Conservation (phyloP, 2,888 invertebrate genomes). For the Chrysomela aeneicollis region DNA sequence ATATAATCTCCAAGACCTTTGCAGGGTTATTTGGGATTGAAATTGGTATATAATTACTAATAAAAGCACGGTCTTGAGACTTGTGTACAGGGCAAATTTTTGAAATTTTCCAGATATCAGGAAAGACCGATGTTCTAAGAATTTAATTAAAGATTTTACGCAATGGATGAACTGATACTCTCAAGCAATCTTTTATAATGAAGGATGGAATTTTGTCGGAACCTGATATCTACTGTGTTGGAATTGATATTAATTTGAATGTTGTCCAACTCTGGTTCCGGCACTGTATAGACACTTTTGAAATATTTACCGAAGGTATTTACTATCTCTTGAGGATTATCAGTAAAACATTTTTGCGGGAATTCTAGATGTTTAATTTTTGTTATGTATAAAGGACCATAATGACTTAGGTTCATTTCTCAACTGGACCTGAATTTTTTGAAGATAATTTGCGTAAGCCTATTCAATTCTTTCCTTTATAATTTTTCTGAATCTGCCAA, state of each 20-base stretch:
- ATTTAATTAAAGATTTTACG: background rate
- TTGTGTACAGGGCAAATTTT: conserved; percentile 14
- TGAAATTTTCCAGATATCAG: background rate
- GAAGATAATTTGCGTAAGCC: conserved; percentile 7
- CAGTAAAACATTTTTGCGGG: conserved; percentile 20
- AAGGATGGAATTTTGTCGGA: conserved; percentile 22
- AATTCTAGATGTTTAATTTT: conserved; percentile 21
- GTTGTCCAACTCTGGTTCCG: conserved; percentile 2
- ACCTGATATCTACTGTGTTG: conserved; percentile 6
- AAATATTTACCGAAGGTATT: conserved; percentile 21
- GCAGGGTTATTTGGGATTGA: background rate
- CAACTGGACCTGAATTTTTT: background rate
- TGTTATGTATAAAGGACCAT: conserved; percentile 24
- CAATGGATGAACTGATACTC: too few relatives aligned
- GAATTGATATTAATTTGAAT: background rate
- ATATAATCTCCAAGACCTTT: too few relatives aligned
- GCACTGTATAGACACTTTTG: conserved; percentile 19
- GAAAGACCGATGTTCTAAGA: too few relatives aligned
- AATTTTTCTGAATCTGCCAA: conserved; percentile 1
- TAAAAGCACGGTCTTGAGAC: too few relatives aligned
- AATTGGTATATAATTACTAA: background rate
- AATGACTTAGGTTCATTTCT: conserved; percentile 1
- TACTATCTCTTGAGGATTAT: conserved; percentile 21
- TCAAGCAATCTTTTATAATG: conserved; percentile 18
- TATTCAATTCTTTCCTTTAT: conserved; percentile 13